Conservation (phyloP, 2,113 vertebrate species). For the Antigone vipio region DNA sequence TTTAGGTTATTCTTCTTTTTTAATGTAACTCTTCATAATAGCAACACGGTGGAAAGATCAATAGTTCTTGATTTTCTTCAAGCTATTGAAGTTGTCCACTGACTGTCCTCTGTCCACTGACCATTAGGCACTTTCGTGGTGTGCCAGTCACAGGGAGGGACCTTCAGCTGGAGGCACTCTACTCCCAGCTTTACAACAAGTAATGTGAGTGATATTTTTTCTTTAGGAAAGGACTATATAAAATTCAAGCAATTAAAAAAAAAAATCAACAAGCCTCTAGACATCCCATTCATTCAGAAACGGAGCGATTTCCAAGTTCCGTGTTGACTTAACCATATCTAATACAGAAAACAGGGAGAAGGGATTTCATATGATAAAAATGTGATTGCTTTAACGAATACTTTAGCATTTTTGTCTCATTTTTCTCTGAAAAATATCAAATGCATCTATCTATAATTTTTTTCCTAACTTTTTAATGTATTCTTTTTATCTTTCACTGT, state of each 20-base stretch:
- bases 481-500: not conserved
- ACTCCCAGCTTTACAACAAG: not conserved
- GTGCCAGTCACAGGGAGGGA: not conserved
- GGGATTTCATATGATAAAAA: not conserved
- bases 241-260: not conserved
- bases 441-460: not conserved
- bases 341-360: not conserved
- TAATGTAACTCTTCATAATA: not conserved
- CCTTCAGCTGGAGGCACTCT: not conserved
- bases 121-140: not conserved
- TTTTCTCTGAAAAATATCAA: not conserved
- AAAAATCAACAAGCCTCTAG: not conserved
- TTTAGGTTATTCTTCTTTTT: not conserved
- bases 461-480: not conserved
- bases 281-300: not conserved
- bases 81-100: not conserved
- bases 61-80: not conserved
- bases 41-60: not conserved
- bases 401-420: not conserved
- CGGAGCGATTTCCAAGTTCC: not conserved
- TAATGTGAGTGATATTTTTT: not conserved
- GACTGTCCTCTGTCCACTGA: not conserved
- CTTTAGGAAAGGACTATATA: not conserved
- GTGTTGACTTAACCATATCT: not conserved
- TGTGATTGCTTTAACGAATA: not conserved